phyloP scores from a whole-genome alignment of 2,797 vertebrate genomes.

The Pristis pectinata region DNA sequence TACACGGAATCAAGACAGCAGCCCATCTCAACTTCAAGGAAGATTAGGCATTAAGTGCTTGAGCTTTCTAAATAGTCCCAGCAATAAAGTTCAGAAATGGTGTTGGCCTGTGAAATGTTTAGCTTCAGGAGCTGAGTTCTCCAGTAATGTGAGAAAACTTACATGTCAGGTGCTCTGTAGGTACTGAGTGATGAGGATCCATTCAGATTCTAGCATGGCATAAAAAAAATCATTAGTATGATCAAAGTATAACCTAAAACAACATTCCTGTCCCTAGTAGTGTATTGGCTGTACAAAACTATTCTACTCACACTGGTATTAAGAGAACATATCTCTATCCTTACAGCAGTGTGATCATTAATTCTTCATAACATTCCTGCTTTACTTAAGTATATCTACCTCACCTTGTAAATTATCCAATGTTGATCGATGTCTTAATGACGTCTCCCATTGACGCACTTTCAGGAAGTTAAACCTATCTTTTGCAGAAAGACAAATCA shows the following conservation, averaged over 20 bases:
- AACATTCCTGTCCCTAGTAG: background rate
- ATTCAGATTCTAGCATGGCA: background rate
- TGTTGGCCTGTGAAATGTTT: too few relatives aligned
- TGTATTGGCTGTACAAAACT: background rate
- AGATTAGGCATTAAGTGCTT: background rate
- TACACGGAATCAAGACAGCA: too few relatives aligned
- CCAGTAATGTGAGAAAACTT: background rate
- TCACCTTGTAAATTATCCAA: slow-evolving; percentile 20
- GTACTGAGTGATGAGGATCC: background rate
- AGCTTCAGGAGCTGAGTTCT: too few relatives aligned
- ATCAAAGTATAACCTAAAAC: background rate
- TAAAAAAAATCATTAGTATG: background rate
- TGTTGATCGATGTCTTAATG: background rate
- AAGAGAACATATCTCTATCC: background rate
- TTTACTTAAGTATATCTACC: background rate
- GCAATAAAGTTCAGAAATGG: background rate
- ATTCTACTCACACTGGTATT: background rate
- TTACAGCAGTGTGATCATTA: background rate
- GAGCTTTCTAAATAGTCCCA: background rate
- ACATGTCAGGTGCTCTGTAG: background rate
- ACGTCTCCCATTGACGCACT: background rate
- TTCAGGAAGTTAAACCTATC: background rate
- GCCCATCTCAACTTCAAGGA: too few relatives aligned
- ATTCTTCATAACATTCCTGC: background rate
- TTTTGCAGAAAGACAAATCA: background rate